Evolutionary conservation across 2,888 invertebrate species (phyloP).

Genomic region (Chrysolina americana): DNA sequence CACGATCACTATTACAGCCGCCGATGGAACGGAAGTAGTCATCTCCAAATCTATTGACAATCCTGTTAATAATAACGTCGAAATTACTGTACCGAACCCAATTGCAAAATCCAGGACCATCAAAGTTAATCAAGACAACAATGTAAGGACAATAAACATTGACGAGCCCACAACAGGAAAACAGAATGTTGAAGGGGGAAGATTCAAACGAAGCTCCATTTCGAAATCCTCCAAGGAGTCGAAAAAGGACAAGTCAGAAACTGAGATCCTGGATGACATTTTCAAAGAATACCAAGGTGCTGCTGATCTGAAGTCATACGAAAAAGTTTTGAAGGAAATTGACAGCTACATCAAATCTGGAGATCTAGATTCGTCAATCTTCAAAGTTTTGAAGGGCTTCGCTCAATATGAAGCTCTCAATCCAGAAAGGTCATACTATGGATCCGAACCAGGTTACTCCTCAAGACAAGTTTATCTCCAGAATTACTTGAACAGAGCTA

Average conservation of each 20-base stretch:
- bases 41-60: constrained; percentile 47
- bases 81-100: constrained; percentile 51
- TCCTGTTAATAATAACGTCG: constrained; percentile 50
- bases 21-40: constrained; percentile 48
- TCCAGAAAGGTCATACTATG: not conserved
- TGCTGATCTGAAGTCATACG: constrained; percentile 48
- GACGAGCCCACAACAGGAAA: constrained; percentile 8
- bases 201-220: not conserved
- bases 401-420: not conserved
- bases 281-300: constrained; percentile 52
- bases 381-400: constrained; percentile 39
- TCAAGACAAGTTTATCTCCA: not conserved
- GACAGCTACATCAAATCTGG: constrained; percentile 49
- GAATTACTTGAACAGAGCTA: not conserved
- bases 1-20: constrained; percentile 50
- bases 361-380: constrained; percentile 46
- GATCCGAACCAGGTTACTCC: not conserved
- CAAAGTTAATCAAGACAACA: constrained; percentile 48
- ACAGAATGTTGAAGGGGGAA: not conserved
- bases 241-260: constrained; percentile 32
- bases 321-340: constrained; percentile 50
- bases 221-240: constrained; percentile 5
- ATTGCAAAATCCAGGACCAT: constrained; percentile 50
- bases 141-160: constrained; percentile 14
- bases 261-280: constrained; percentile 48